Evolutionary conservation across 2,888 invertebrate genomes (phyloP), one percentile per base, ranked within the genome.

Genomic region (Dioctria rufipes): DNA sequence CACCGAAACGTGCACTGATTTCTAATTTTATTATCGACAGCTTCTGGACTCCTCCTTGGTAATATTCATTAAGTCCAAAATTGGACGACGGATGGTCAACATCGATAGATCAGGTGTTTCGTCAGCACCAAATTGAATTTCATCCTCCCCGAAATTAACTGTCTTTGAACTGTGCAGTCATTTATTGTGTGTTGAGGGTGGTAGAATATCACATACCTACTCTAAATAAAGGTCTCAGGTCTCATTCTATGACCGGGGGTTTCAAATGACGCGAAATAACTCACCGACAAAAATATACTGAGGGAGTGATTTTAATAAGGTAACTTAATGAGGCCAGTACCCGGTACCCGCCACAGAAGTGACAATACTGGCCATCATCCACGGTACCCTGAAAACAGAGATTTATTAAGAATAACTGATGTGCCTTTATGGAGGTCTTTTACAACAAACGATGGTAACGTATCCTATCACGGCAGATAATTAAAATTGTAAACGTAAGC

Each of bases 401-500:
- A 60, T 75, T 69, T 75, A 75, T 60, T 75, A 58, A 40, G 73
- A 60, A 75, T 75, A 75, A 75, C 42, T 75, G 60, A 75, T 75
- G 73, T 60, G 58, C 60, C 37, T 54, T 60, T 25, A 54, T n/a
- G 25, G 60, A 25, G 60, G 60, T 49, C 73, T 60, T 54, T 71
- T 11, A 40, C 51, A 5, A 11, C n/a, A 37, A 13, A 37, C 49
- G 40, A 43, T 9, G 42, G 39, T 13, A 60, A 60, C 3, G 5
- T 25, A 13, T 60, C 37, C 13, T 37, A 75, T 60, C 60, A 54
- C 11, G 42, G 60, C 60, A 42, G 58, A 43, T 75, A 75, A 75
- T 75, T 75, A 75, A 75, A 75, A 75, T 58, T 75, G 73, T 75
- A 75, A 75, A 60, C 60, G 73, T 75, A 75, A 75, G 60, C 73